Conservation (phyloP, 2,888 invertebrate species). For the Netelia inedita region DNA sequence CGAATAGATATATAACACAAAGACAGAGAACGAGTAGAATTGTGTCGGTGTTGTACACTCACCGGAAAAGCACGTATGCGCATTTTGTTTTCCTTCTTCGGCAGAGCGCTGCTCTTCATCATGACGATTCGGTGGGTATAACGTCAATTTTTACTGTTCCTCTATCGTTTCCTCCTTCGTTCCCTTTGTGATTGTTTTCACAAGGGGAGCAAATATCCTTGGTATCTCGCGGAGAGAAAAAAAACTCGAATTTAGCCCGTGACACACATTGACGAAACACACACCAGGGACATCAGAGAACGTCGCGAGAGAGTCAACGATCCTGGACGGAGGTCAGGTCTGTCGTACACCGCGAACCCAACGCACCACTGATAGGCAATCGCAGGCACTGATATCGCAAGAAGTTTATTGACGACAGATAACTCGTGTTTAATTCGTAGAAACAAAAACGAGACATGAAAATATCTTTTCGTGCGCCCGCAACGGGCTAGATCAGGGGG, state of each 20-base stretch:
- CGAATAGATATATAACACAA: constrained; percentile 21
- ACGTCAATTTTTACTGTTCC: constrained; percentile 56
- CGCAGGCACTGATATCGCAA: constrained; percentile 54
- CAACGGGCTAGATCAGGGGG: constrained; percentile 44
- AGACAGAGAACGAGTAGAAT: constrained; percentile 30
- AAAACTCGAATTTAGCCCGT: constrained; percentile 64
- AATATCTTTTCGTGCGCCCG: constrained; percentile 64
- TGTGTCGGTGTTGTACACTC: constrained; percentile 85
- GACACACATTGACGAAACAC: constrained; percentile 77
- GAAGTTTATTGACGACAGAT: constrained; percentile 49
- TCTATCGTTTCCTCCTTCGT: background rate
- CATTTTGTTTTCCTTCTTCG: constrained; percentile 98
- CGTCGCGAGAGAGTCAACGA: constrained; percentile 47
- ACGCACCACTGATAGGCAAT: constrained; percentile 60
- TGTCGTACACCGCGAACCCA: constrained; percentile 43
- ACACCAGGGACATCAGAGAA: constrained; percentile 51
- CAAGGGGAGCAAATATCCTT: constrained; percentile 22
- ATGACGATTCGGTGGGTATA: constrained; percentile 82
- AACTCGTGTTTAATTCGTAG: constrained; percentile 60
- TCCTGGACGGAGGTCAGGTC: constrained; percentile 67
- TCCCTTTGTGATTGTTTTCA: constrained; percentile 30
- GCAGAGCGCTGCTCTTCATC: constrained; percentile 91
- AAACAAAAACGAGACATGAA: constrained; percentile 70
- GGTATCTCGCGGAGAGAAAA: constrained; percentile 38
- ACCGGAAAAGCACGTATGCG: constrained; percentile 99